Conservation (phyloP, 2,888 invertebrate species). For the Ferrisia virgata region DNA sequence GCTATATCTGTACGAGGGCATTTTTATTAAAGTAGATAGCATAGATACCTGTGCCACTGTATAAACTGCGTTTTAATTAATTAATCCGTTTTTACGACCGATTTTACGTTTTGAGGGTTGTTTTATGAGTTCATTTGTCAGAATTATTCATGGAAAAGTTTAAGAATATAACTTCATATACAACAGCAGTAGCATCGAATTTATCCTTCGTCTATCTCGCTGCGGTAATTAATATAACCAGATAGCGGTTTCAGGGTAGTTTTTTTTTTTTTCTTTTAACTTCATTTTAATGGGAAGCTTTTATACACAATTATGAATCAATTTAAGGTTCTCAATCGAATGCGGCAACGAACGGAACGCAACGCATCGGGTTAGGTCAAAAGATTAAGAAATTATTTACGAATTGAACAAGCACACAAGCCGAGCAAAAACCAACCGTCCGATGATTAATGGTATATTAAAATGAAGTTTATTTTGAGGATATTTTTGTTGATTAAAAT, state of each 20-base stretch:
- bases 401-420: neutral
- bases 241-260: no score
- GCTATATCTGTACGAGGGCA: neutral
- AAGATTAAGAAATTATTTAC: neutral
- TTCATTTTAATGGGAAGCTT: neutral
- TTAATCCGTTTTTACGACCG: slow-evolving; percentile 5
- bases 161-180: slow-evolving; percentile 7
- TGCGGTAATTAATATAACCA: neutral
- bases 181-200: no score
- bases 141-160: slow-evolving; percentile 4
- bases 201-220: neutral
- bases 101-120: slow-evolving; percentile 6
- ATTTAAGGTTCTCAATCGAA: neutral
- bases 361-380: neutral
- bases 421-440: neutral
- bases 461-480: neutral
- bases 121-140: slow-evolving; percentile 20
- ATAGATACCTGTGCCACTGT: neutral
- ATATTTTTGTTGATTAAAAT: neutral
- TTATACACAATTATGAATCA: neutral
- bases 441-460: neutral
- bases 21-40: neutral
- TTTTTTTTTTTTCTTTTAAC: no score
- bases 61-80: neutral
- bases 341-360: neutral